Conservation (phyloP, 1,140 invertebrate genomes). For the Trachymyrmex cornetzi region DNA sequence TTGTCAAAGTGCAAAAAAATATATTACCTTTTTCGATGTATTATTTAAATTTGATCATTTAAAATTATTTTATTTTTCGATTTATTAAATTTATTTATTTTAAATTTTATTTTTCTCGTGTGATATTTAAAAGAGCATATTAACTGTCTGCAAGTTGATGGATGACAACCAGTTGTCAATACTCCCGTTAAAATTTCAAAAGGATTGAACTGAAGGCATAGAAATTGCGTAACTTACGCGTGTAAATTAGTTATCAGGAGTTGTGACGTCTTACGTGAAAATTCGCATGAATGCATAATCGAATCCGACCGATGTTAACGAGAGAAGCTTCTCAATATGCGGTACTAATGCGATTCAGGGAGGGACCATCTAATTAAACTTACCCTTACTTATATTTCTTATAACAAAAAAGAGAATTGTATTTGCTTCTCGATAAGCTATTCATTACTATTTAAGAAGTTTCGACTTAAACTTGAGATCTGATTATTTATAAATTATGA, state of each 20-base stretch:
- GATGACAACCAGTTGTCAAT: background rate
- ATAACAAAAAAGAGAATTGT: background rate
- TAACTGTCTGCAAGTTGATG: background rate
- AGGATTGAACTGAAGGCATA: background rate
- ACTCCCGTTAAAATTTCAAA: background rate
- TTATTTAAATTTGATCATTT: too few relatives aligned
- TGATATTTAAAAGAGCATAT: background rate
- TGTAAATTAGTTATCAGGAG: background rate
- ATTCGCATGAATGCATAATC: slow-evolving; percentile 20
- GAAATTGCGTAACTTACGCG: background rate
- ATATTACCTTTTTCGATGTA: background rate
- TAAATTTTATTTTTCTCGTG: background rate
- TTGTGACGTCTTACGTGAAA: slow-evolving; percentile 4
- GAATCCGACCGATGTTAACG: background rate
- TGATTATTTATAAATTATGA: background rate
- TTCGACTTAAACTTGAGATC: background rate
- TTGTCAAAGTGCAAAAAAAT: background rate
- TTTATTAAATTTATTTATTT: background rate
- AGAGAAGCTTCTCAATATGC: background rate
- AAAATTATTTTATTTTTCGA: background rate
- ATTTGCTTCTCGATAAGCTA: background rate
- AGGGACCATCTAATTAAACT: background rate
- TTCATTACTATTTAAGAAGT: slow-evolving; percentile 6
- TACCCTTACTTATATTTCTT: background rate
- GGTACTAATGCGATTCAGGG: background rate